Percentiles rank a stretch among this genome's conserved stretches.
Evolutionary conservation across 2,797 vertebrate genomes (phyloP).

Genomic region (Chanos chanos): DNA sequence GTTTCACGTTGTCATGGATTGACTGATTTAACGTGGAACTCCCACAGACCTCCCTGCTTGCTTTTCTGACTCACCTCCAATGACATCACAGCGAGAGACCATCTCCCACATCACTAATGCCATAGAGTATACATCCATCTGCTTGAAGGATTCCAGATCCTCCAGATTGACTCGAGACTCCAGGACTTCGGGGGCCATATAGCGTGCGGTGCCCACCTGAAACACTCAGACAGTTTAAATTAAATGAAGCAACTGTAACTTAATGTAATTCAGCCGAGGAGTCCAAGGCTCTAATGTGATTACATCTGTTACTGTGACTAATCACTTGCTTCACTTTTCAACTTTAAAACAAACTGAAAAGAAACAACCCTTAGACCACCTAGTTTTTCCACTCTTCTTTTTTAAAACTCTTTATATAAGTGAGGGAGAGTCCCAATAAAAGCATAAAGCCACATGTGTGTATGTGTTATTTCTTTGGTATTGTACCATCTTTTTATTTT

Average conservation of each 20-base stretch:
- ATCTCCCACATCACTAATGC: conserved; percentile 88
- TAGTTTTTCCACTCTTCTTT: too few species aligned
- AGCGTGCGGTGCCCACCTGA: conserved; percentile 86
- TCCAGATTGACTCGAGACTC: conserved; percentile 89
- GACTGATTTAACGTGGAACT: neutral
- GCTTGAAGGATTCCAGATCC: conserved; percentile 88
- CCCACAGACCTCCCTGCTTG: too few species aligned
- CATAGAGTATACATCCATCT: conserved; percentile 92
- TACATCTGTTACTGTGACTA: neutral
- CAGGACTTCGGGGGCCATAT: conserved; percentile 89
- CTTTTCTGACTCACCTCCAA: conserved; percentile 75
- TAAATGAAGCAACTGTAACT: neutral
- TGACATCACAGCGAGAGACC: conserved; percentile 79
- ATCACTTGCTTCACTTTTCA: neutral
- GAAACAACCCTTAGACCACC: too few species aligned
- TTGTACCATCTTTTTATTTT: too few species aligned
- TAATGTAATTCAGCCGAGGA: neutral
- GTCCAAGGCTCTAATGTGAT: neutral
- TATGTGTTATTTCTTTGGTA: too few species aligned
- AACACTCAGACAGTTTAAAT: conserved; percentile 13
- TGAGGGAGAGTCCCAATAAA: too few species aligned
- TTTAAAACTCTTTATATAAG: too few species aligned
- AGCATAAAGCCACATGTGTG: too few species aligned
- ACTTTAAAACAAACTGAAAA: too few species aligned
- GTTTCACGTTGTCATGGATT: neutral